Evolutionary conservation across 2,888 invertebrate genomes (phyloP), one percentile per base, ranked within the genome.

Genomic region (Leptinotarsa juncta): DNA sequence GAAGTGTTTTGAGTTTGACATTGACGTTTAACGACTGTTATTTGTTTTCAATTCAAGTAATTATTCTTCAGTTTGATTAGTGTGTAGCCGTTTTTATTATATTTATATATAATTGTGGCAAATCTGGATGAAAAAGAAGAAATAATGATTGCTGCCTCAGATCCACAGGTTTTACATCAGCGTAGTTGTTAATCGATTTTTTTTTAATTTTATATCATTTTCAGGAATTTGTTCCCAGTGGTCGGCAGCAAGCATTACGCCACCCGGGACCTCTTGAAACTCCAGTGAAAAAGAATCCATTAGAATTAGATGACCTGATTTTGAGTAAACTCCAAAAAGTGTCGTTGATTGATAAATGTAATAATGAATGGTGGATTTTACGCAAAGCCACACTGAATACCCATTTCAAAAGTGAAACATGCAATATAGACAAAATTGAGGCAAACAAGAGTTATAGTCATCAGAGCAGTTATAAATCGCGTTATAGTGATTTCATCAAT

Each of bases 91-190:
- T 42, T 42, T 42, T 42, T 42, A 20, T 42, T 62, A 15, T 62
- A 62, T 62, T n/a, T 49, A 69, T 32, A 48, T 73, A 72, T 71
- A 73, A 79, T 75, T 74, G 68, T 73, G 55, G 74, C 79, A 79
- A 95, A 95, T 95, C 95, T 96, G 95, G 95, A 95, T 94, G 95
- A 93, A 89, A 92, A 92, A 90, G 92, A 92, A 89, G 92, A 92
- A 89, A 91, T 88, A 89, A 96, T 96, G 95, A 95, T 96, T 89
- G 94, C 95, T 91, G 95, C 95, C 90, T 94, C 95, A 89, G 95
- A 95, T 90, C 95, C 95, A 90, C 91, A 95, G 95, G 95, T 94
- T 89, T 62, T 10, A 67, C 62, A 62, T 26, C 23, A 85, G 85
- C 75, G 49, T 73, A 57, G n/a, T 66, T 42, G 12, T 70, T 71